These are phyloP conservation scores for Aegypius monachus DNA, from an alignment of 2,113 vertebrate genomes.

Conservation along the genomic window DNA sequence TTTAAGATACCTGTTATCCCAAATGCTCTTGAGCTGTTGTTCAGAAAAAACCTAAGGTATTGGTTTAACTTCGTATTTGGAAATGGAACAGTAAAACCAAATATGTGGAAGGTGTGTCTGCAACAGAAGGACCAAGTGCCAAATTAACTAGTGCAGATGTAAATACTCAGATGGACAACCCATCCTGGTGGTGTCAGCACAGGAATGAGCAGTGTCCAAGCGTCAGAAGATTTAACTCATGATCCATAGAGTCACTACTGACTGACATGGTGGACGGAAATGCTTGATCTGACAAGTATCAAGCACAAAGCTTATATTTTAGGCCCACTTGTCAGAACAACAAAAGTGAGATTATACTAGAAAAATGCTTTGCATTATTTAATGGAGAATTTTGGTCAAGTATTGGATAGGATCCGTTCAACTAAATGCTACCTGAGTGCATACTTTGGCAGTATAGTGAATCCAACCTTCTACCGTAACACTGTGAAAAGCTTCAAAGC, in stretches of 20 bases:
- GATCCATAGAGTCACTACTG: neutral
- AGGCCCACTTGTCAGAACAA: neutral
- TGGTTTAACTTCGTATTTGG: neutral
- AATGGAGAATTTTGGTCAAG: neutral
- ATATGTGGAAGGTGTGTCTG: neutral
- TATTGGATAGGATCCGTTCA: neutral
- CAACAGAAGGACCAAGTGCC: neutral
- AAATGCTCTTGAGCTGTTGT: neutral
- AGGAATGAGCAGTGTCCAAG: neutral
- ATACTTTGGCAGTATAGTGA: neutral
- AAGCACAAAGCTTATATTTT: neutral
- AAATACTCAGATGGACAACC: neutral
- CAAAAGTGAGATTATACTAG: neutral
- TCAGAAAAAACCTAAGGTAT: neutral
- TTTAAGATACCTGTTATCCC: neutral
- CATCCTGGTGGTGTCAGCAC: neutral
- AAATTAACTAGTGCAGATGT: neutral
- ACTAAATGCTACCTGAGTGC: neutral
- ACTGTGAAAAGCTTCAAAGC: neutral
- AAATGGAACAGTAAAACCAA: neutral
- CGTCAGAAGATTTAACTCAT: neutral
- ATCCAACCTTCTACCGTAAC: neutral
- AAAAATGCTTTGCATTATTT: neutral
- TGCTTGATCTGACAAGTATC: neutral
- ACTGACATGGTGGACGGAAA: neutral